Evolutionary conservation across 2,113 vertebrate species (phyloP).

Genomic region (Orcinus orca): DNA sequence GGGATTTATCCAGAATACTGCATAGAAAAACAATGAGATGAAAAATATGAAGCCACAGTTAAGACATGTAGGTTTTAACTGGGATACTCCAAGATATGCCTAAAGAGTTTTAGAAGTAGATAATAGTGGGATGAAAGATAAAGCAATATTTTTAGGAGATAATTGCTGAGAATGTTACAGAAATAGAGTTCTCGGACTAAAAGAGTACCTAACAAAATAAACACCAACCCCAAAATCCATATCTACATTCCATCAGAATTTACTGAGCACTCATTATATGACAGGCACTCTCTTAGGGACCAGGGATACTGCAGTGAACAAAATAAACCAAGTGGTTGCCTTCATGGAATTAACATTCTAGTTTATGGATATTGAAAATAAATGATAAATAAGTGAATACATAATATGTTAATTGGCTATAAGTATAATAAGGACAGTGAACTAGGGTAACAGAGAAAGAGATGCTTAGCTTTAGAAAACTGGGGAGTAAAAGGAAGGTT

Average conservation of each 20-base stretch:
- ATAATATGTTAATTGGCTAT: neutral
- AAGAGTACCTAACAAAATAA: neutral
- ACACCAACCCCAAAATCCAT: neutral
- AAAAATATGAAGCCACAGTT: constrained; percentile 32
- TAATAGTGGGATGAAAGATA: neutral
- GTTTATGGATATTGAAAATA: neutral
- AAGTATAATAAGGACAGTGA: neutral
- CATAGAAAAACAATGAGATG: neutral
- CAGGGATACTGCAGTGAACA: neutral
- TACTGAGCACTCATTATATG: neutral
- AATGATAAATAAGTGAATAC: neutral
- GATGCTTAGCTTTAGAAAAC: neutral
- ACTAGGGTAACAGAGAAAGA: neutral
- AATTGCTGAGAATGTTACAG: neutral
- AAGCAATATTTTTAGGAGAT: neutral
- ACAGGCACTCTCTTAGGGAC: neutral
- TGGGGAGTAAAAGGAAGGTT: neutral
- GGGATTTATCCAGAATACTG: neutral
- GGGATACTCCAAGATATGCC: neutral
- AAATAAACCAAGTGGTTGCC: neutral
- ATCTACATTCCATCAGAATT: neutral
- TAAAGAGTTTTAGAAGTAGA: neutral
- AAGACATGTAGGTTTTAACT: neutral
- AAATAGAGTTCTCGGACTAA: neutral
- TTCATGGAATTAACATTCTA: neutral